Conservation (phyloP, 2,797 vertebrate species). For the Tangara arthus region DNA sequence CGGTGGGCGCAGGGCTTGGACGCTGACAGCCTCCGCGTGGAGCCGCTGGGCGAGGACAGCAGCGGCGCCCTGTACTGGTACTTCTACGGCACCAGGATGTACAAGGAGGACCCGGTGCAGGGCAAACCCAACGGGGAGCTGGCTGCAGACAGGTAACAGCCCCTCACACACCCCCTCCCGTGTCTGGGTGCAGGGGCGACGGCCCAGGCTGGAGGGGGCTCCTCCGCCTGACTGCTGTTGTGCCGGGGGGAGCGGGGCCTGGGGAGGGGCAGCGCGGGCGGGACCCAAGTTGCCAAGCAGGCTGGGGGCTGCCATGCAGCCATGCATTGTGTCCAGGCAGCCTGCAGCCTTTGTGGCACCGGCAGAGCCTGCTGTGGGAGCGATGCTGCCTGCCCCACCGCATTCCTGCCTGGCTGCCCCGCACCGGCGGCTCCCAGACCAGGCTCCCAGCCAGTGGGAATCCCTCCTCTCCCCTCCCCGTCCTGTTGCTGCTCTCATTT, state of each 20-base stretch:
- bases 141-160: constrained; percentile 76
- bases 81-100: constrained; percentile 96
- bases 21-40: constrained; percentile 93
- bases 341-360: constrained; percentile 47
- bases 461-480: neutral
- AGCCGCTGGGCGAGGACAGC: constrained; percentile 93
- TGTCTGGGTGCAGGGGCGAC: neutral
- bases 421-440: neutral
- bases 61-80: constrained; percentile 97
- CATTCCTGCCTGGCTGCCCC: constrained; percentile 41
- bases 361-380: constrained; percentile 37
- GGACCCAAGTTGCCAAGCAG: constrained; percentile 40
- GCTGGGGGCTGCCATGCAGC: neutral
- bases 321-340: neutral
- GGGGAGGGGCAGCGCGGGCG: neutral
- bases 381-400: constrained; percentile 21
- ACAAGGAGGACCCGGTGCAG: constrained; percentile 88
- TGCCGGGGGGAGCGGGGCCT: neutral
- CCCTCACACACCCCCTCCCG: rapidly evolving
- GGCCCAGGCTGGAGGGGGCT: neutral
- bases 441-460: constrained; percentile 30
- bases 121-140: constrained; percentile 69
- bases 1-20: constrained; percentile 84
- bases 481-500: neutral
- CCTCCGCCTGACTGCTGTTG: constrained; percentile 53